Base-by-base conservation (phyloP, 2,888 invertebrate genomes). In the Lasioglossum malachurum region DNA sequence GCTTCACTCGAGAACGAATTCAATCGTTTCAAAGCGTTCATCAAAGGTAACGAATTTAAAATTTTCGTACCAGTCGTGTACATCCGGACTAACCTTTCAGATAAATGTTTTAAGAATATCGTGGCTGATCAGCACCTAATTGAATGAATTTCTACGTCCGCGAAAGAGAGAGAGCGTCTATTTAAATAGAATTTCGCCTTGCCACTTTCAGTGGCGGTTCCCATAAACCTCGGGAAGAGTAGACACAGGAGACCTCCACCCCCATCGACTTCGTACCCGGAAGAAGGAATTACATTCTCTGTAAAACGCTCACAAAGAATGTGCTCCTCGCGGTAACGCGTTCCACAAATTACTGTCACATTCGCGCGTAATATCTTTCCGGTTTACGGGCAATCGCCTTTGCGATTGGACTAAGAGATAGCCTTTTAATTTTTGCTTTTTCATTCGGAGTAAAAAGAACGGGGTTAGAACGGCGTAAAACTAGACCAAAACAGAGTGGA, bases 341-440 rank as follows among this genome's bases (percentile, higher is more conserved):
- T 23, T 71, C 38, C n/a, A 38, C 38, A 71, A 71, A 71, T 71
- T 71, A 31, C 35, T 46, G 53, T 80, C 53, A n/a, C 78, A 73
- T 78, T 44, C 19, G 31, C 41, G 27, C 19, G 19, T 44, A 35
- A 57, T 60, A 27, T 41, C 57, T 27, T 41, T 75, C 41, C 41
- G n/a, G 7, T 60, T 57, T 16, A 41, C 23, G 44, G 23, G 8
- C 16, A 41, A 67, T 44, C n/a, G 41, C 72, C 44, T 60, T 31
- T 31, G 23, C 5, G 53, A 23, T 23, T 19, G 41, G 41, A 1
- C 14, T 4, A 44, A 14, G 5, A n/a, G n/a, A 23, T 71, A 41
- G 44, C 44, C 16, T 44, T 27, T 76, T 81, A 81, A 64, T 53
- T 81, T 76, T 46, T 41, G 41, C 27, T 27, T n/a, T 41, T 41